Conservation (phyloP, 2,797 vertebrate genomes). For the Gadopsis bispinosus region DNA sequence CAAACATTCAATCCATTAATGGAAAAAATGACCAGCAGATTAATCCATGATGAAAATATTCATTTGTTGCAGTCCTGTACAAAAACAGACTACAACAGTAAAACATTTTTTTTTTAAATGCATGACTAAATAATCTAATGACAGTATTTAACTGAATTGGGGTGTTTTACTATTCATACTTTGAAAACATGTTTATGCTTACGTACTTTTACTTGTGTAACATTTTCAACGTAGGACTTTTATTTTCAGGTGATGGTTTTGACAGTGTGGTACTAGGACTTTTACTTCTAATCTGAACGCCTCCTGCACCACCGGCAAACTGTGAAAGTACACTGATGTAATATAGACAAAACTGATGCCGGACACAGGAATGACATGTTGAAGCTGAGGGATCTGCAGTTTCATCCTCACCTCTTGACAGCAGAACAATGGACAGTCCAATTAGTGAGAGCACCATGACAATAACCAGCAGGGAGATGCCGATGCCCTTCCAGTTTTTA, state of each 20-base stretch:
- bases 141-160: too few relatives aligned
- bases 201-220: too few relatives aligned
- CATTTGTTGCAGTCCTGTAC: too few relatives aligned
- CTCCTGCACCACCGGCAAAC: not conserved
- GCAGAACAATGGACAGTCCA: slow-evolving; percentile 81
- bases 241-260: not conserved
- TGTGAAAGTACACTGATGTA: not conserved
- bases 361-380: not conserved
- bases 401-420: slow-evolving; percentile 78
- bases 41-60: too few relatives aligned
- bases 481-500: slow-evolving; percentile 86
- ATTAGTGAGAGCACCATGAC: slow-evolving; percentile 80
- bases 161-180: too few relatives aligned
- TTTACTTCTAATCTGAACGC: not conserved
- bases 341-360: not conserved
- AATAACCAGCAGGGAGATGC: slow-evolving; percentile 85
- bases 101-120: too few relatives aligned
- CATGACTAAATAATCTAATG: too few relatives aligned
- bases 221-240: too few relatives aligned
- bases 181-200: not conserved
- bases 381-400: not conserved
- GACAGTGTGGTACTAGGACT: not conserved
- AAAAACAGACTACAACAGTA: too few relatives aligned
- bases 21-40: too few relatives aligned
- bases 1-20: too few relatives aligned